These are phyloP conservation scores for Drosophila orena DNA, from an alignment of 1,140 invertebrate species.

Conservation along the genomic window DNA sequence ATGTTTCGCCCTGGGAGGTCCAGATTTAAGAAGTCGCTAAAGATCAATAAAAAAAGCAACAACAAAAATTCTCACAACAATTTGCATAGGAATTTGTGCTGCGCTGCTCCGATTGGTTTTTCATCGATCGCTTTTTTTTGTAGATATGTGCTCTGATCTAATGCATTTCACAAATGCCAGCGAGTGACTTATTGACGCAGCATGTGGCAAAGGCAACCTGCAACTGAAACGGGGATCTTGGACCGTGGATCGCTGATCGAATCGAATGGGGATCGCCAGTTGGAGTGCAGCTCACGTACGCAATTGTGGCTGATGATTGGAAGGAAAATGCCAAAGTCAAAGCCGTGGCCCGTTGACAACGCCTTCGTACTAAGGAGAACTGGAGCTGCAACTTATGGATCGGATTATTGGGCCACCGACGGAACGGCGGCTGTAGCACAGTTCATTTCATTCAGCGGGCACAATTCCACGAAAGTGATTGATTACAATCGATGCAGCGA, in stretches of 20 bases:
- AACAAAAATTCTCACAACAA: conserved; percentile 9
- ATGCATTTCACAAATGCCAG: conserved; percentile 51
- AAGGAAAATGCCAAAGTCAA: conserved; percentile 39
- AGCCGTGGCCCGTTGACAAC: conserved; percentile 42
- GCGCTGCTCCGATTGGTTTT: not conserved
- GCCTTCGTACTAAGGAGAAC: conserved; percentile 27
- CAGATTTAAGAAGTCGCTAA: not conserved
- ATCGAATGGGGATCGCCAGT: conserved; percentile 8
- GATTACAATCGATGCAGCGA: conserved; percentile 69
- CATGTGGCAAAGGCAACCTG: conserved; percentile 40
- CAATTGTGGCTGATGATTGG: conserved; percentile 58
- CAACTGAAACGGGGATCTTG: conserved; percentile 32
- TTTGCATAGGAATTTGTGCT: conserved; percentile 45
- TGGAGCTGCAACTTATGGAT: conserved; percentile 26
- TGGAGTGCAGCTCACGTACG: conserved; percentile 53
- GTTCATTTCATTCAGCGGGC: conserved; percentile 70
- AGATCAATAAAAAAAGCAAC: conserved; percentile 10
- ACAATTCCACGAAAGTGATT: conserved; percentile 81
- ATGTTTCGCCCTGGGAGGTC: not conserved
- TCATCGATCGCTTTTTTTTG: conserved; percentile 9
- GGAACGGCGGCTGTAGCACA: conserved; percentile 42
- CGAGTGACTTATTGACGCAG: conserved; percentile 61
- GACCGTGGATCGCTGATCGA: conserved; percentile 2
- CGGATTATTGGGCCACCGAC: conserved; percentile 49
- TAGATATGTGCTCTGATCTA: conserved; percentile 36